phyloP scores from a whole-genome alignment of 2,113 vertebrate genomes.

The Rhipidura dahli region DNA sequence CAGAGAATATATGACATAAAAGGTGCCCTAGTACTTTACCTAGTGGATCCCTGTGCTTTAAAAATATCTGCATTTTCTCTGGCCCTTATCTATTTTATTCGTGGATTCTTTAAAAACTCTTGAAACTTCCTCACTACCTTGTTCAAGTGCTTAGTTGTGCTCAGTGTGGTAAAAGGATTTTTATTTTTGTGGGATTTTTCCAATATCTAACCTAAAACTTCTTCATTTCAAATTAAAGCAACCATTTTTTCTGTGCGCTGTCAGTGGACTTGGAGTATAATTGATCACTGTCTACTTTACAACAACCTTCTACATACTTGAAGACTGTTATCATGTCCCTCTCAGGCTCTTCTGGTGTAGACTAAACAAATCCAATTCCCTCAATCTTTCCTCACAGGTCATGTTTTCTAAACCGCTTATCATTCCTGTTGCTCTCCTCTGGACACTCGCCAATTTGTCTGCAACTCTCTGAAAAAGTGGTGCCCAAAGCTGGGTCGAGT shows the following conservation, averaged over 20 bases:
- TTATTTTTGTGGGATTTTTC: background rate
- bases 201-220: background rate
- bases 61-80: background rate
- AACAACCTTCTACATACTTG: slow-evolving; percentile 59
- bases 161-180: background rate
- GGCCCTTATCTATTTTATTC: background rate
- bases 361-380: slow-evolving; percentile 67
- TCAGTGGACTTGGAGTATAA: slow-evolving; percentile 28
- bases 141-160: background rate
- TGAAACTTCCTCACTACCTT: background rate
- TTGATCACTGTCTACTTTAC: slow-evolving; percentile 51
- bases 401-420: slow-evolving; percentile 64
- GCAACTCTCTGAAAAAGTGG: background rate
- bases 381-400: slow-evolving; percentile 65
- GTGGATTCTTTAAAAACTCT: background rate
- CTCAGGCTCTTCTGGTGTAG: slow-evolving; percentile 57
- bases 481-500: background rate
- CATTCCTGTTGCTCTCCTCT: slow-evolving; percentile 42
- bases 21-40: background rate
- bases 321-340: slow-evolving; percentile 67
- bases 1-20: background rate
- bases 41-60: background rate
- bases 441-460: slow-evolving; percentile 26
- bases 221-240: slow-evolving; percentile 15
- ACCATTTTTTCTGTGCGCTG: background rate